Base-by-base conservation (phyloP, 1,140 invertebrate species). In the Maconellicoccus hirsutus region DNA sequence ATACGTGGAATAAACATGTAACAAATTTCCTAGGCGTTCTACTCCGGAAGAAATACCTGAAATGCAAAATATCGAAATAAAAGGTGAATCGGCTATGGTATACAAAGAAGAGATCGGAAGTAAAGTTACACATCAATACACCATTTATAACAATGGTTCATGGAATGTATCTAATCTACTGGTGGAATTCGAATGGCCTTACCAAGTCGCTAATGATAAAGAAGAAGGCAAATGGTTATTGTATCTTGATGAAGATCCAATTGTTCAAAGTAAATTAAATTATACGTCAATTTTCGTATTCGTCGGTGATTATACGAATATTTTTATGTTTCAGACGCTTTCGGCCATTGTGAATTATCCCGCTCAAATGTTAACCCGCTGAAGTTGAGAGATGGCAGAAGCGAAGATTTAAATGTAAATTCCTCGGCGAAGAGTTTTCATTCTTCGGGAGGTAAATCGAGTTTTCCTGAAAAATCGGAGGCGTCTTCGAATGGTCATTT, bases 161-260 rank as follows among this genome's bases (percentile, higher is more conserved):
- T 95, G 91, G 85, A 85, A 86, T 76, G 88, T 94, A 1, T 85
- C 86, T 7, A 84, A 84, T 29, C 82, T 96, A 0, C 84, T 87
- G 75, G 86, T 98, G n/a, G 81, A 83, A 26, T 89, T 98, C 72
- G 83, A 86, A 1, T 96, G 94, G 94, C 95, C 95, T 0, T 87
- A 89, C 76, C 92, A 96, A 81, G 86, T 96, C 0, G 87, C 88
- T 22, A 92, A 88, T 75, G 85, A 88, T 16, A 87, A 86, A 74
- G 77, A 82, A 14, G 83, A 88, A 75, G 92, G 91, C 59, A 96
- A 96, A 79, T 95, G 94, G 88, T 81, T 97, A 12, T 81, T 96
- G 0, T 97, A 97, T 78, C 82, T 95, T 59, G 93, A 94, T 79
- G 87, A 89, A 72, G 75, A 83, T 6, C 93, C 93, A 10, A 83